Evolutionary conservation across 2,113 vertebrate species (phyloP), one percentile per base, ranked within the genome.

Genomic region (Perccottus glenii): DNA sequence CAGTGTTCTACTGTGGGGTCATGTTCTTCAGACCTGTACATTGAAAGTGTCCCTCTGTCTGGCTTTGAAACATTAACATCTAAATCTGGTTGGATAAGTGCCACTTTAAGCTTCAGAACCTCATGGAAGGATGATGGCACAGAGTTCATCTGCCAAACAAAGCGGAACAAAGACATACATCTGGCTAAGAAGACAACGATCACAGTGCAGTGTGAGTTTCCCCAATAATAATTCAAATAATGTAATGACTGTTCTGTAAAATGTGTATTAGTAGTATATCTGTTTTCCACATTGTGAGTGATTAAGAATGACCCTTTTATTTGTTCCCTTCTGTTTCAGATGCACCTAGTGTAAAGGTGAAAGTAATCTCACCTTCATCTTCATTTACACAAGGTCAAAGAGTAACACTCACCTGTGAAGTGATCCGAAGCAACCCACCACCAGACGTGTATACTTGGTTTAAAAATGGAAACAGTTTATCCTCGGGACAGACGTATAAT

Each of bases 321-420:
- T 33, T 27, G 19, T 53, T 12, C 4, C 50, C 11, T 33, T 64
- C 3, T 77, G 11, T 78, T 76, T 61, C 75, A 92, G 91, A 88
- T 80, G 3, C 0, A 0, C 89, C 91, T n/a, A 1, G 0, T 11
- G 84, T 85, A 60, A 3, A 69, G 5, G 9, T 90, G 9, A 6
- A 0, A 0, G 16, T 40, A 5, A 6, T 27, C 19, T 3, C 44
- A 19, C 0, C 4, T 6, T 0, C 4, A 2, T 5, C 4, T 11
- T 0, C 4, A 4, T 0, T 85, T 27, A 58, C 0, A 33, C 12
- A 83, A 50, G 74, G 77, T 43, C 12, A 70, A 0, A 0, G 0
- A 0, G 16, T 92, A 9, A 72, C 0, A 58, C 75, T 92, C 8
- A 49, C 0, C 1, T 92, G 91, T 56, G 0, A 0, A 2, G 73